These are phyloP conservation scores for Lithobius niger DNA, from an alignment of 1,140 invertebrate genomes.

Conservation along the genomic window DNA sequence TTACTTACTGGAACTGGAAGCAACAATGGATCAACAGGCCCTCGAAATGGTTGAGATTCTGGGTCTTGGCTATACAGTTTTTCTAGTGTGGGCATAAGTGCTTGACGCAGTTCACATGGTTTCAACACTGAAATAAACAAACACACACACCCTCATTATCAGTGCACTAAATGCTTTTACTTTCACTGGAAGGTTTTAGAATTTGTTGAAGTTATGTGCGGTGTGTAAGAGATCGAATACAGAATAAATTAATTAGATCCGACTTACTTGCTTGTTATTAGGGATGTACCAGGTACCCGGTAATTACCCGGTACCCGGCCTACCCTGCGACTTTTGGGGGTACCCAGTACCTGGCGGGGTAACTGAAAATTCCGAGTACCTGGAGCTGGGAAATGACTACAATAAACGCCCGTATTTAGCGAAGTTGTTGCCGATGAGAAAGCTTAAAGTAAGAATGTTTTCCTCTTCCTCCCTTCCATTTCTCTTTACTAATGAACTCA, in stretches of 20 bases:
- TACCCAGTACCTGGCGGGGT: no score
- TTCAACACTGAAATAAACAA: slow-evolving; percentile 51
- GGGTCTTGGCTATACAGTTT: slow-evolving; percentile 87
- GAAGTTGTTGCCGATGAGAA: no score
- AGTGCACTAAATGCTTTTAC: background rate
- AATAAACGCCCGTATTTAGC: no score
- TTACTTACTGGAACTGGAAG: slow-evolving; percentile 37
- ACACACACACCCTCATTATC: background rate
- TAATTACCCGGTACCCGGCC: no score
- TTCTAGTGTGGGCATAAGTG: slow-evolving; percentile 86
- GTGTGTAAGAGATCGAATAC: background rate
- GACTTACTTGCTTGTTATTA: background rate
- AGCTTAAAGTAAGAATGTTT: no score
- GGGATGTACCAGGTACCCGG: no score
- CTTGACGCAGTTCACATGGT: slow-evolving; percentile 79
- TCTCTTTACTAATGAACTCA: no score
- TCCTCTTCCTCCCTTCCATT: no score
- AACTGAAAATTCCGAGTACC: no score
- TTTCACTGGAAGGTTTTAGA: slow-evolving; percentile 4
- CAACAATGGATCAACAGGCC: slow-evolving; percentile 83
- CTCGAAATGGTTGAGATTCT: slow-evolving; percentile 87
- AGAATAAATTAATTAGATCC: background rate
- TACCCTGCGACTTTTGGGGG: no score
- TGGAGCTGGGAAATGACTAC: no score
- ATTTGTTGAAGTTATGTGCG: slow-evolving; percentile 13